Evolutionary conservation across 1,140 invertebrate species (phyloP), one percentile per base, ranked within the genome.

Genomic region (Neuroterus valhalla): DNA sequence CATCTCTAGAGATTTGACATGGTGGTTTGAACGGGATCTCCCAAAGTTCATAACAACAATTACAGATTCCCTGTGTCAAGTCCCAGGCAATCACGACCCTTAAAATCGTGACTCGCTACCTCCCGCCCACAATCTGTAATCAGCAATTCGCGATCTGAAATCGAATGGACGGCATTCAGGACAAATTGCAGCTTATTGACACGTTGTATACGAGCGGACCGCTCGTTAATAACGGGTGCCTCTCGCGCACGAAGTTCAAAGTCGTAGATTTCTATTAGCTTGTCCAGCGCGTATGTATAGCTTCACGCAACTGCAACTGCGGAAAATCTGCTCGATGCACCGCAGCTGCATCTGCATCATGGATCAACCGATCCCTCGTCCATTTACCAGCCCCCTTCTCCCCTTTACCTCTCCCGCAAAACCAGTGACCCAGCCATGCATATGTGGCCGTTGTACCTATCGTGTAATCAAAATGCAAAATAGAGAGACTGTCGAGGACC

Each of bases 181-280:
- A 75, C 79, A 82, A 83, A 87, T 81, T 76, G 78, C 80, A 70
- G 74, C 76, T 84, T 84, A 85, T 84, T 83, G 84, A 81, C 78
- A 78, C 75, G 75, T 70, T 81, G 79, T 78, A 70, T 68, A 72
- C 74, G 69, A 71, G 70, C 72, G 48, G 55, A 73, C 76, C 42
- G 74, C 82, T 83, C 81, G 75, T 83, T 80, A 85, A 83, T 82
- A 71, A 82, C 74, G 72, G 74, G 76, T 76, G 69, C 72, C 62
- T 15, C 70, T 70, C 68, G 68, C 68, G 46, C 52, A 73, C n/a
- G 31, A 85, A 80, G 81, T 81, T 83, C 81, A 84, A 83, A 88
- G 81, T 87, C 85, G 78, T 88, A 88, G 85, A 88, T 88, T 88
- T 86, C 86, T 88, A 89, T 89, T 88, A 88, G 82, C 74, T 52